Evolutionary conservation across 1,140 invertebrate genomes (phyloP).

Genomic region (Protaetia brevitarsis): DNA sequence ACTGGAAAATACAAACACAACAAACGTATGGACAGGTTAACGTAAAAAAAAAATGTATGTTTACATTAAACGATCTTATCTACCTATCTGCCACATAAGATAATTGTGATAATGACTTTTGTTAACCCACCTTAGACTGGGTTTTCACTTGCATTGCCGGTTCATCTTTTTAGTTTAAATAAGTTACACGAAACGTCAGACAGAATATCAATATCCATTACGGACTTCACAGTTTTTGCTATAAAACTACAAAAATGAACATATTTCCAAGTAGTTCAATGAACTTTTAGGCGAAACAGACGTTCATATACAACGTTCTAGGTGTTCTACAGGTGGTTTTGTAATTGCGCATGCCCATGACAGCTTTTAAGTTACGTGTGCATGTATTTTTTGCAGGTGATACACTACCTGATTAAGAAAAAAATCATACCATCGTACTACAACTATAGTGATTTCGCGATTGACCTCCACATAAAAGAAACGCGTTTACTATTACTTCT

Average conservation of each 20-base stretch:
- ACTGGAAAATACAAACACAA: constrained; percentile 14
- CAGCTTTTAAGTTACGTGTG: constrained; percentile 8
- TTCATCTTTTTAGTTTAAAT: constrained; percentile 7
- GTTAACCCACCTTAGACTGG: constrained; percentile 26
- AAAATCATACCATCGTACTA: too few relatives aligned
- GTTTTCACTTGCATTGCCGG: constrained; percentile 24
- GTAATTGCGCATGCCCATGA: constrained; percentile 24
- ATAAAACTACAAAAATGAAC: constrained; percentile 26
- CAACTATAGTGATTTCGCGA: not conserved
- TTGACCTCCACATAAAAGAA: not conserved
- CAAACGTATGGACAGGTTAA: not conserved
- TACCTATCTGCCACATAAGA: constrained; percentile 26
- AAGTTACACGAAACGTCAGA: constrained; percentile 7
- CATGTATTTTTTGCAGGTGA: constrained; percentile 18
- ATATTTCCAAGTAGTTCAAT: constrained; percentile 29
- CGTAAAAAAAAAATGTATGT: constrained; percentile 2
- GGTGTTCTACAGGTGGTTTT: constrained; percentile 29
- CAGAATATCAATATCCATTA: constrained; percentile 27
- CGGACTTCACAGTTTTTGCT: constrained; percentile 20
- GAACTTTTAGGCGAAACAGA: constrained; percentile 28
- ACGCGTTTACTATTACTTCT: not conserved
- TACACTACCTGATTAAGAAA: constrained; percentile 11
- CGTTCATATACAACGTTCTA: constrained; percentile 24
- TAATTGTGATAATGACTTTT: constrained; percentile 21
- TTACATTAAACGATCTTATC: not conserved